phyloP scores from a whole-genome alignment of 2,888 invertebrate genomes.

The Apodemia hepburni region DNA sequence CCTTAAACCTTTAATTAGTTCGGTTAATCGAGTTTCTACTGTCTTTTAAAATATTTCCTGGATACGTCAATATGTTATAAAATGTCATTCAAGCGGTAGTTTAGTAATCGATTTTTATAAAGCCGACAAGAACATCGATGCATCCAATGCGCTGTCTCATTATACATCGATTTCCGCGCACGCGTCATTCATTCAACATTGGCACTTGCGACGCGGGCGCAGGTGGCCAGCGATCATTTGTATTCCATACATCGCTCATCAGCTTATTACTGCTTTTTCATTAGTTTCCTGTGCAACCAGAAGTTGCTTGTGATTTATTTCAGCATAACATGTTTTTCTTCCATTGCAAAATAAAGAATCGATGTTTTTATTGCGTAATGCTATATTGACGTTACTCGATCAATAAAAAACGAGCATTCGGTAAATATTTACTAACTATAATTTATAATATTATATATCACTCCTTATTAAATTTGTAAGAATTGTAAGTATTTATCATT shows the following conservation, averaged over 20 bases:
- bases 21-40: too few relatives aligned
- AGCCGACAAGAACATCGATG: constrained; percentile 9
- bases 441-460: too few relatives aligned
- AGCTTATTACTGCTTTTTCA: constrained; percentile 39
- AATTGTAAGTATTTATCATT: too few relatives aligned
- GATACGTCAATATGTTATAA: neutral
- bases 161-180: constrained; percentile 34
- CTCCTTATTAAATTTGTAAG: too few relatives aligned
- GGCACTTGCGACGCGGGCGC: constrained; percentile 36
- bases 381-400: neutral
- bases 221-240: constrained; percentile 38
- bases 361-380: constrained; percentile 7
- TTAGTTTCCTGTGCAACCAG: constrained; percentile 38
- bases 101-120: neutral
- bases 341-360: constrained; percentile 29
- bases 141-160: constrained; percentile 4
- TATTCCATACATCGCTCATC: constrained; percentile 38
- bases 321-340: constrained; percentile 26
- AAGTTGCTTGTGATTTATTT: constrained; percentile 36
- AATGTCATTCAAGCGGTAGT: neutral
- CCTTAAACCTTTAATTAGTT: too few relatives aligned
- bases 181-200: constrained; percentile 32
- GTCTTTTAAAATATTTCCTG: too few relatives aligned
- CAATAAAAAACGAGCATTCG: neutral
- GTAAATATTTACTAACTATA: too few relatives aligned